A percentile compares a stretch with the other conserved stretches of the same genome.
These are phyloP conservation scores for Elaphurus davidianus DNA, from an alignment of 2,113 vertebrate genomes.

Conservation along the genomic window DNA sequence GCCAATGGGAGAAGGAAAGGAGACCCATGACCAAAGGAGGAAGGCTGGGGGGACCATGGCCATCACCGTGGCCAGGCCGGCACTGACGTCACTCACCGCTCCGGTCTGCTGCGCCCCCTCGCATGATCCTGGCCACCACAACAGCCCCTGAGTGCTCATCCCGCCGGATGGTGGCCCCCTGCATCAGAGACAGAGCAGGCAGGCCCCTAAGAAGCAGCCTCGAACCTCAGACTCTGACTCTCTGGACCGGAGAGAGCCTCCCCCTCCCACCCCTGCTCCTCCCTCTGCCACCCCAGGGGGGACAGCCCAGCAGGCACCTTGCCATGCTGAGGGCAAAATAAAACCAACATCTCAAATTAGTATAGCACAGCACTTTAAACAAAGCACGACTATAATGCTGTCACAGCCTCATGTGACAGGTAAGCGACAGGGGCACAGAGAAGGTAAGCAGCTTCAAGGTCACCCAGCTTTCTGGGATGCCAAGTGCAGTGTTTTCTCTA, in stretches of 20 bases:
- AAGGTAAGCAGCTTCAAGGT: background rate
- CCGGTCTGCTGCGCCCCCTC: conserved; percentile 93
- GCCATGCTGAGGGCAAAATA: background rate
- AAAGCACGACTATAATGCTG: background rate
- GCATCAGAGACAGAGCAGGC: background rate
- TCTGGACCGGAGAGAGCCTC: background rate
- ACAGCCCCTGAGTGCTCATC: conserved; percentile 94
- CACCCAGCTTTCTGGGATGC: background rate
- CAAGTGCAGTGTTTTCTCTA: background rate
- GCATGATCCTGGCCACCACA: conserved; percentile 95
- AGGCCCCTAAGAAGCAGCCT: background rate
- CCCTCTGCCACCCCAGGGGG: background rate
- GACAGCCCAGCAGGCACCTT: background rate
- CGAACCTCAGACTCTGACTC: background rate
- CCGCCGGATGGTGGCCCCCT: conserved; percentile 95
- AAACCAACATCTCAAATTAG: background rate
- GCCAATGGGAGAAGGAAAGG: too few species aligned
- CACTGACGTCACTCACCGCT: conserved; percentile 83
- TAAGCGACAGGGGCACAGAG: background rate
- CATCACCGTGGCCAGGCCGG: fast-evolving
- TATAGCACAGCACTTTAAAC: background rate
- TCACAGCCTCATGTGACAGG: background rate
- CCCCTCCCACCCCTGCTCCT: background rate
- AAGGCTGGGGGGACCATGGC: background rate
- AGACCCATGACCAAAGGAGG: background rate